A percentile compares a stretch with the other conserved stretches of the same genome.
Evolutionary conservation across 2,113 vertebrate genomes (phyloP).

Genomic region (Tichodroma muraria): DNA sequence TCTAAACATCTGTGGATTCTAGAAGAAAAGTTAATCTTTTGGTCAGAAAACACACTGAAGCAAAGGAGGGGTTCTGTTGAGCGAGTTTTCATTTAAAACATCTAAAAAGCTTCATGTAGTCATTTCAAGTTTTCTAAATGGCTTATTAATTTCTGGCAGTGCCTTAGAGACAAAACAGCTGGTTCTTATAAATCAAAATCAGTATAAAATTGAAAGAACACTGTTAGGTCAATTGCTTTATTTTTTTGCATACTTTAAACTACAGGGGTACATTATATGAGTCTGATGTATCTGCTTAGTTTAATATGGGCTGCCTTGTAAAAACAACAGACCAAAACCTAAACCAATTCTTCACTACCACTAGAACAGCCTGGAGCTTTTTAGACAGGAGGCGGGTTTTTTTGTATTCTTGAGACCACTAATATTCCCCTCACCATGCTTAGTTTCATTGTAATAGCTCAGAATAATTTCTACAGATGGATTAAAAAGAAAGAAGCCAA

Average conservation of each 20-base stretch:
- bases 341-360: background rate
- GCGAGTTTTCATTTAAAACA: background rate
- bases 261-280: background rate
- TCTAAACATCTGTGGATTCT: background rate
- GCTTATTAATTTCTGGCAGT: background rate
- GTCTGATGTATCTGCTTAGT: background rate
- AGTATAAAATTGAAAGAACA: background rate
- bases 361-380: background rate
- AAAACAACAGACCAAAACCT: background rate
- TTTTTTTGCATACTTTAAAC: background rate
- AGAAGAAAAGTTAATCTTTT: background rate
- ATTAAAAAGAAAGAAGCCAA: background rate
- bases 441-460: background rate
- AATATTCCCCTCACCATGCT: background rate
- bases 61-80: background rate
- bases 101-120: background rate
- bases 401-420: background rate
- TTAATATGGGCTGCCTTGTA: background rate
- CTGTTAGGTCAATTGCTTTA: background rate
- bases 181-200: background rate
- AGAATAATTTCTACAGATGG: background rate
- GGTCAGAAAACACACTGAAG: background rate
- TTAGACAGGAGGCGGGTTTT: background rate
- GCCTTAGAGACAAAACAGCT: background rate
- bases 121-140: background rate